Conservation (phyloP, 2,113 vertebrate genomes). For the Sialia sialis region DNA sequence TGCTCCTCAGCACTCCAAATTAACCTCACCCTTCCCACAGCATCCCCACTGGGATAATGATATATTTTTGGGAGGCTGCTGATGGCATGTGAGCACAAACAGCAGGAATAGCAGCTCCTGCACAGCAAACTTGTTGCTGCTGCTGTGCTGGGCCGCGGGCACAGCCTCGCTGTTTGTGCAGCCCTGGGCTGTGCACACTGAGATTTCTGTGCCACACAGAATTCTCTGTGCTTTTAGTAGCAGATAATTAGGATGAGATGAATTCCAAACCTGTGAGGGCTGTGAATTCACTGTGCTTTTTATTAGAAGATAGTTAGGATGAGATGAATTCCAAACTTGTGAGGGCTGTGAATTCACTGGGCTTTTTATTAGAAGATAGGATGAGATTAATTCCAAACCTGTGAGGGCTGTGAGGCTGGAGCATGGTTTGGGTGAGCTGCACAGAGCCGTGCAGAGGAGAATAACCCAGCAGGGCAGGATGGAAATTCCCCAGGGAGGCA, state of each 20-base stretch:
- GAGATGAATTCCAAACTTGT: not conserved
- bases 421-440: not conserved
- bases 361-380: not conserved
- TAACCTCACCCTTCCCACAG: not conserved
- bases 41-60: not conserved
- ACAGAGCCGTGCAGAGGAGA: not conserved
- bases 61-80: not conserved
- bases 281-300: not conserved
- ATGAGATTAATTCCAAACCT: not conserved
- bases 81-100: not conserved
- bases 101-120: not conserved
- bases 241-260: not conserved
- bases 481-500: not conserved
- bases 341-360: not conserved
- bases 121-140: not conserved
- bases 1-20: not conserved
- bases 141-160: accelerated
- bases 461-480: not conserved
- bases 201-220: not conserved
- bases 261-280: not conserved
- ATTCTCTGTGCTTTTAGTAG: not conserved
- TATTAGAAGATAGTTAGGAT: not conserved
- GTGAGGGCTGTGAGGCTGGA: not conserved
- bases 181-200: not conserved
- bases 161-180: not conserved